These are phyloP conservation scores for Alsophila aescularia DNA, from an alignment of 2,888 invertebrate species.

Conservation along the genomic window DNA sequence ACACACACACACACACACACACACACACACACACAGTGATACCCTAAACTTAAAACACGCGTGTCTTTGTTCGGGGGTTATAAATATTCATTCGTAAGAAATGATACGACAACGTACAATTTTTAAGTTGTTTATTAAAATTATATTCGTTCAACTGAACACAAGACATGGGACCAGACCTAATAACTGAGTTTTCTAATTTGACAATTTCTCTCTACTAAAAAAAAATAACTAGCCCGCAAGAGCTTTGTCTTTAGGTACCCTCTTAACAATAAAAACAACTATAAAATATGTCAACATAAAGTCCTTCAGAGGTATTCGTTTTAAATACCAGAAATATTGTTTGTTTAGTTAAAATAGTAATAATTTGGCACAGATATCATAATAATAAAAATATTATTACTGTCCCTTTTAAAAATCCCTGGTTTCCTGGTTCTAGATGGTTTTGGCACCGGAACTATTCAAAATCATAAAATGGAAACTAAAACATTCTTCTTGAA, in stretches of 20 bases:
- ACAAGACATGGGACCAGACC: slow-evolving; percentile 81
- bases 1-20: too few relatives aligned
- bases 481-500: slow-evolving; percentile 20
- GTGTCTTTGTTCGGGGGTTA: too few relatives aligned
- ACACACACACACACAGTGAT: too few relatives aligned
- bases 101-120: slow-evolving; percentile 64
- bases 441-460: slow-evolving; percentile 70
- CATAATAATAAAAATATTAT: slow-evolving; percentile 43
- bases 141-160: slow-evolving; percentile 84
- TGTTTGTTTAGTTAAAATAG: slow-evolving; percentile 43
- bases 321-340: slow-evolving; percentile 40
- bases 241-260: slow-evolving; percentile 65
- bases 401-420: slow-evolving; percentile 32
- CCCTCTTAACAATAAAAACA: slow-evolving; percentile 83
- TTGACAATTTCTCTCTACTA: slow-evolving; percentile 74
- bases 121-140: slow-evolving; percentile 83
- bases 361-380: slow-evolving; percentile 77
- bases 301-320: slow-evolving; percentile 67
- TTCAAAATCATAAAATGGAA: slow-evolving; percentile 45
- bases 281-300: slow-evolving; percentile 84
- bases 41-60: too few relatives aligned
- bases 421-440: slow-evolving; percentile 63
- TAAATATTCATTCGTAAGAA: slow-evolving; percentile 33
- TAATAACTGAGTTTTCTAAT: slow-evolving; percentile 80
- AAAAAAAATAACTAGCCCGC: slow-evolving; percentile 63